A percentile compares a stretch with the other conserved stretches of the same genome.
phyloP scores from a whole-genome alignment of 2,888 invertebrate species.

The Seira ritae region DNA sequence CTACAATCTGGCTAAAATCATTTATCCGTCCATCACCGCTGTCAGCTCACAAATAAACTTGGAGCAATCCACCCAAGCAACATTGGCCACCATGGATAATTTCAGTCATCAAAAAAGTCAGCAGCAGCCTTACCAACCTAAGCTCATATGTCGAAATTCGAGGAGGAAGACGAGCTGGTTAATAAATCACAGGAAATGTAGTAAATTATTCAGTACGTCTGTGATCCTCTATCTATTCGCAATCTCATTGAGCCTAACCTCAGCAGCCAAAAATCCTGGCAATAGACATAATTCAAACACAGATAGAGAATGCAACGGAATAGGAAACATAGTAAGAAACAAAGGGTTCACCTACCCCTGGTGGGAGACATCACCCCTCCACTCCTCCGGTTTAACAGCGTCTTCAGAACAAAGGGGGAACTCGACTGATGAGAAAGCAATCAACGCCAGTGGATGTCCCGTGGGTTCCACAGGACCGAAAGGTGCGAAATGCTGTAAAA shows the following conservation, averaged over 20 bases:
- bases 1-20: too few relatives aligned
- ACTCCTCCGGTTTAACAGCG: conserved; percentile 23
- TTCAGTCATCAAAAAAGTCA: too few relatives aligned
- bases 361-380: conserved; percentile 66
- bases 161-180: too few relatives aligned
- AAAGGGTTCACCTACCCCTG: conserved; percentile 73
- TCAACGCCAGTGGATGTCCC: conserved; percentile 54
- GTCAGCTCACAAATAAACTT: too few relatives aligned
- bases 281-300: conserved; percentile 16
- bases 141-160: too few relatives aligned
- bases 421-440: conserved; percentile 9
- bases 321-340: conserved; percentile 64
- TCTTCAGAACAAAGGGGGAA: conserved; percentile 21
- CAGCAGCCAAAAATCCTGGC: not conserved
- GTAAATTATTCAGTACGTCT: not conserved
- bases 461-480: conserved; percentile 47
- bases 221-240: not conserved
- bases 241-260: not conserved
- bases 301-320: conserved; percentile 68
- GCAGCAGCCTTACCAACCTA: too few relatives aligned
- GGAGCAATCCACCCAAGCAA: too few relatives aligned
- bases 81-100: too few relatives aligned
- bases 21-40: too few relatives aligned
- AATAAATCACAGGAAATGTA: too few relatives aligned
- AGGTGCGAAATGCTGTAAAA: conserved; percentile 69